Evolutionary conservation across 2,113 vertebrate genomes (phyloP), one percentile per base, ranked within the genome.

Genomic region (Lagenorhynchus albirostris): DNA sequence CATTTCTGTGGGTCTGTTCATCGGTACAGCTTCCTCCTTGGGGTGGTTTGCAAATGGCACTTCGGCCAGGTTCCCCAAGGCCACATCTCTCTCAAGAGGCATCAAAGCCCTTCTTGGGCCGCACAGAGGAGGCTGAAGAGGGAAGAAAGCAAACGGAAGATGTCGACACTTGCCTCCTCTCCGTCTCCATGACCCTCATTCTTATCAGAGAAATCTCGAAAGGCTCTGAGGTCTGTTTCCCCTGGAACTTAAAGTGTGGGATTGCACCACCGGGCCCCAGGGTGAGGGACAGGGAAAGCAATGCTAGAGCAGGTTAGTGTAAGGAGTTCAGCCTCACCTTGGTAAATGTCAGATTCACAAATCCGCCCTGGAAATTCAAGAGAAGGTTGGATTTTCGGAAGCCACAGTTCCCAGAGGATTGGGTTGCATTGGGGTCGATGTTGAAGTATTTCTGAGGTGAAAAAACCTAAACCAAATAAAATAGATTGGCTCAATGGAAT

Each of bases 271-370:
- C 0, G 1, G 36, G 29, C n/a, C 31, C 47, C 15, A 13, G 55
- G 3, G 23, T 20, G 26, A 31, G 25, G 70, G 33, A 18, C 11
- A 65, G 20, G 38, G 25, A 11, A 71, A 70, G 68, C 2, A 0
- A 8, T 0, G 5, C 6, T 21, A 8, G 18, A 53, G n/a, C 5
- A n/a, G 26, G 26, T 47, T 17, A 23, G 0, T 2, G 9, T 6
- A 58, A 65, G 67, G 63, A 62, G 47, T 13, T 53, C 73, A 74
- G 31, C 18, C 94, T 98, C 98, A 99, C 99, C 99, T 99, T 99
- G 65, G 31, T 97, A 98, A 99, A 99, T 12, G 38, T 98, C 97
- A 99, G 96, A 95, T 98, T 98, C 95, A 99, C 96, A 97, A 98
- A 98, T 92, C 99, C 99, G 0, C 96, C 96, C 1, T 91, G 97